Base-by-base conservation (phyloP, 2,113 vertebrate genomes). In the Chascanopsetta lugubris region DNA sequence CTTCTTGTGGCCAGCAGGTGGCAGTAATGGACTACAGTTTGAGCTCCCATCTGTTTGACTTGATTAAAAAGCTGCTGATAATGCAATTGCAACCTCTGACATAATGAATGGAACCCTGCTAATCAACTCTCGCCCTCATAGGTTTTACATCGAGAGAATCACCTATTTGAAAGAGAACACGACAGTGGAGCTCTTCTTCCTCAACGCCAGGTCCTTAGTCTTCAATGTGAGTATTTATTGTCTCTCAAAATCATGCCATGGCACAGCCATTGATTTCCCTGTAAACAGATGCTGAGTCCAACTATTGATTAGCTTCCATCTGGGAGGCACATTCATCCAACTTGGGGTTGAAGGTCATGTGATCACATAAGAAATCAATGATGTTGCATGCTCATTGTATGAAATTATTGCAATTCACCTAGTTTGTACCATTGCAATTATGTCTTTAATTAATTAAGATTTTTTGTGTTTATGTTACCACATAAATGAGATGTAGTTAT, bases 121-220 rank as follows among this genome's bases (percentile, higher is more conserved):
- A 18, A 64, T 46, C n/a, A 74, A 38, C 48, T 84, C 20, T 88
- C 56, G n/a, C n/a, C n/a, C n/a, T n/a, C 78, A 43, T 92, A 99
- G 97, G 87, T 99, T 99, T 93, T 99, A 99, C 85, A 96, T 99
- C 46, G 97, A 98, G 84, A 98, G 92, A 76, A 95, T 99, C 80
- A 93, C 94, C 18, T 97, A 93, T 77, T 81, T 99, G 65, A 98
- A 95, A 89, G 97, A 99, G 21, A 97, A 94, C 80, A 95, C 93
- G 12, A 98, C 97, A 0, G 95, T 99, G 54, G 95, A 98, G 80
- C 90, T 99, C 53, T 99, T 99, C 89, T 99, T 97, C 82, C 90
- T 99, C 83, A 99, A 99, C n/a, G 97, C 97, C 3, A 99, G 96
- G 89, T 91, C 94, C 50, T 94, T 93, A 10, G 93, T 99, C 18